Evolutionary conservation across 2,888 invertebrate species (phyloP).

Genomic region (Lasioglossum oenotherae): DNA sequence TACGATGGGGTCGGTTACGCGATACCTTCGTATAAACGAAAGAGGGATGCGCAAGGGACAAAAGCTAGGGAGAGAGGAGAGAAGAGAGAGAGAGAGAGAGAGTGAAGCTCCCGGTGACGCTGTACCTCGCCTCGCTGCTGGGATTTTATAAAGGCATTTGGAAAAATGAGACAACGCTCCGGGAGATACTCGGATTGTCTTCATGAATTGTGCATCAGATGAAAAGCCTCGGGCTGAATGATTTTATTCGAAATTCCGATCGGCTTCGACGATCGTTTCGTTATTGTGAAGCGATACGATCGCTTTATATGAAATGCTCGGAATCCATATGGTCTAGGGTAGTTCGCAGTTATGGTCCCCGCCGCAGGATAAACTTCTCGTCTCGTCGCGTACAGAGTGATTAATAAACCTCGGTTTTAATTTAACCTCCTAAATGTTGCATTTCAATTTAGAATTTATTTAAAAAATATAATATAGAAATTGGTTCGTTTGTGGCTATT

Average conservation of each 20-base stretch:
- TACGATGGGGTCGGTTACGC: constrained; percentile 65
- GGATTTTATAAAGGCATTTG: constrained; percentile 67
- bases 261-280: constrained; percentile 50
- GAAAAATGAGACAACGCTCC: constrained; percentile 70
- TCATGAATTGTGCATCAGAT: constrained; percentile 72
- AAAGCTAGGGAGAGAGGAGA: constrained; percentile 37
- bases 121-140: constrained; percentile 16
- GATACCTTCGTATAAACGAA: constrained; percentile 60
- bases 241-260: constrained; percentile 61
- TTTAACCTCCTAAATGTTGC: not conserved
- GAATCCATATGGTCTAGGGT: not conserved
- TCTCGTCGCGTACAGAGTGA: not conserved
- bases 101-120: constrained; percentile 37
- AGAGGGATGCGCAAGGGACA: constrained; percentile 38
- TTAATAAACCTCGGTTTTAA: not conserved
- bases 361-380: not conserved
- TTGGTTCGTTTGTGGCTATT: not conserved
- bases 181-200: constrained; percentile 56
- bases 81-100: constrained; percentile 1
- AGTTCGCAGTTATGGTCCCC: not conserved
- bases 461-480: not conserved
- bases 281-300: constrained; percentile 48
- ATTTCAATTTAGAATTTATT: not conserved
- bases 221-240: constrained; percentile 49
- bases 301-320: not conserved